Base-by-base conservation (phyloP, 1,140 invertebrate species). In the Melitaea cinxia region DNA sequence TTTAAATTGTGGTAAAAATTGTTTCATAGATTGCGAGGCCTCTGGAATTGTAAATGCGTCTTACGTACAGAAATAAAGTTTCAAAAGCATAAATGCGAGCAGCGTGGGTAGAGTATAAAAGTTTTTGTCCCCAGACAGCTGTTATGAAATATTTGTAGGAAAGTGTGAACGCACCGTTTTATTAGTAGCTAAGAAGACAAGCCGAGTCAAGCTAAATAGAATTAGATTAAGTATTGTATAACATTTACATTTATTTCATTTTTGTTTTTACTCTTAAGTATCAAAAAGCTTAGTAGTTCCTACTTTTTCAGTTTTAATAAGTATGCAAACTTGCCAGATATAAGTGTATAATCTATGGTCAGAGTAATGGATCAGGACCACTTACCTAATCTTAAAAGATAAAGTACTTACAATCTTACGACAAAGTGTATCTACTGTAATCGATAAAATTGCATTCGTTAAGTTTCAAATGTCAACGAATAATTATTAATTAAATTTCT, bases 41-140 rank as follows among this genome's bases (percentile, higher is more conserved):
- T 30, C 56, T 33, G 26, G 63, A 45, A 47, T 42, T 65, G 33
- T 14, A 17, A 57, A 54, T n/a, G 42, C 26, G 53, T 54, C 45
- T 65, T 58, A 65, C n/a, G 33, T 42, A 28, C 35, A 39, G 55
- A 42, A 65, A 65, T 65, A 63, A 68, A 68, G 66, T 68, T 79
- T 79, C 69, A 73, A 75, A 68, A 72, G 70, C 67, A 56, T 65
- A 50, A 59, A 61, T 61, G 66, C 35, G 55, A 49, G 47, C 56
- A 47, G 23, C 65, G 68, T 55, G 61, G 62, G 69, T 35, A 71
- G 74, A 77, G 73, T 70, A 75, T 77, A 79, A 79, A 79, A 79
- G 74, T 79, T 79, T 42, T 71, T 56, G 52, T 57, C 45, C 72
- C 77, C 68, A 45, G 53, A 72, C 65, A 66, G 60, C 70, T 70